These are phyloP conservation scores for Esox niger DNA, from an alignment of 2,113 vertebrate species.

Conservation along the genomic window DNA sequence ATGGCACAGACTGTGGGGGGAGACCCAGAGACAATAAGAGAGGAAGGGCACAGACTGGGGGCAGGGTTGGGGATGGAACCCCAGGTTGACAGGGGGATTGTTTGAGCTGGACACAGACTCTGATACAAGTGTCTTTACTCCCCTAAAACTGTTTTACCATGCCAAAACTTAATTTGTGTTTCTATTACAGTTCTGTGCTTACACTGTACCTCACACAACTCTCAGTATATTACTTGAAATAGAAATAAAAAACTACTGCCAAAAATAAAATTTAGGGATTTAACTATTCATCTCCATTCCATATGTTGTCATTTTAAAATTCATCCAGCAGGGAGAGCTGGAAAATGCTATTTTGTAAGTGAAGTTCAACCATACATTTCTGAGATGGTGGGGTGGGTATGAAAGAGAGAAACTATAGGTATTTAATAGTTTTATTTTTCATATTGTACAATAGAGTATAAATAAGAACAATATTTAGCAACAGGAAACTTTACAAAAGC, in stretches of 20 bases:
- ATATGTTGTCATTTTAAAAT: not conserved
- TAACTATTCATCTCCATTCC: not conserved
- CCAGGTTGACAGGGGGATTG: too few species aligned
- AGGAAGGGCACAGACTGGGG: too few species aligned
- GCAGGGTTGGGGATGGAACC: too few species aligned
- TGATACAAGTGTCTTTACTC: too few species aligned
- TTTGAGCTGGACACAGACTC: too few species aligned
- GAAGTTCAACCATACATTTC: not conserved
- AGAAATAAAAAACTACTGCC: not conserved
- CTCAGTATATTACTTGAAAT: not conserved
- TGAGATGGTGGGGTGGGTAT: not conserved
- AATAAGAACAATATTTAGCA: constrained; percentile 63
- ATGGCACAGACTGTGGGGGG: too few species aligned
- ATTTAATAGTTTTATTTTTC: constrained; percentile 62
- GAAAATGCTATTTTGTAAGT: not conserved
- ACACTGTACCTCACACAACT: not conserved
- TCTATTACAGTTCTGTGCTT: not conserved
- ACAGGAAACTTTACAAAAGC: constrained; percentile 59
- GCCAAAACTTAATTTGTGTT: too few species aligned
- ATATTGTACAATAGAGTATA: constrained; percentile 60
- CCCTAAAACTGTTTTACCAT: too few species aligned
- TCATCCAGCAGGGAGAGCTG: constrained; percentile 44
- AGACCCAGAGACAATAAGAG: too few species aligned
- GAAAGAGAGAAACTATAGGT: not conserved
- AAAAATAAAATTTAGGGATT: not conserved